Conservation (phyloP, 1,140 invertebrate species). For the Anthonomus grandis region DNA sequence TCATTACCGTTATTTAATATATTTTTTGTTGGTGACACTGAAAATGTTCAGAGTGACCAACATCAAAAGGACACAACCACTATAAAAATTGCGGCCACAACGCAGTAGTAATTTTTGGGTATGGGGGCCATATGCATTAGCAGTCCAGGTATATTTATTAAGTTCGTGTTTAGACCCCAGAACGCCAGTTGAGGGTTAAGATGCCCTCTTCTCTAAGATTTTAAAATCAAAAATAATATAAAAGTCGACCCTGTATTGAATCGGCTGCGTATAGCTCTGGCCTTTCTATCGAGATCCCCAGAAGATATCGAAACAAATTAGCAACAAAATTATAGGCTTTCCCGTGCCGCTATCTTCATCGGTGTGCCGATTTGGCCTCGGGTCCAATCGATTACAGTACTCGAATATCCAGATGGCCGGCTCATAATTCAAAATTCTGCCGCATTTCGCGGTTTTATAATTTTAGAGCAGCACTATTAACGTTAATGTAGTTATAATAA, state of each 20-base stretch:
- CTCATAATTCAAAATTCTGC: conserved; percentile 46
- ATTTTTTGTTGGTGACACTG: too few relatives aligned
- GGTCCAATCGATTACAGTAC: conserved; percentile 47
- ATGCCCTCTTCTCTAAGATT: too few relatives aligned
- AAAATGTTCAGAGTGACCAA: too few relatives aligned
- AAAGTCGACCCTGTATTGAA: conserved; percentile 15
- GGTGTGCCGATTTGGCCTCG: conserved; percentile 40
- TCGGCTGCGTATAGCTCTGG: conserved; percentile 23
- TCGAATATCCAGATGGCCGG: conserved; percentile 39
- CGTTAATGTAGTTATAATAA: conserved; percentile 32
- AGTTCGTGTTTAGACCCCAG: too few relatives aligned
- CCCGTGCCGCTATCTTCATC: conserved; percentile 48
- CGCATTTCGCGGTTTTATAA: conserved; percentile 44
- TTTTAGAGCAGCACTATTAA: conserved; percentile 42
- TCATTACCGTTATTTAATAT: too few relatives aligned
- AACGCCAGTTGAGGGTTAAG: too few relatives aligned
- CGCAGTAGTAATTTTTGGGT: too few relatives aligned
- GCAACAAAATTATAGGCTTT: conserved; percentile 49
- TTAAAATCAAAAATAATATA: background rate
- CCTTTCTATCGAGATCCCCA: conserved; percentile 34
- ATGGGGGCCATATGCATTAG: too few relatives aligned
- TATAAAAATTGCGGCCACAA: too few relatives aligned
- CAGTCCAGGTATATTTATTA: too few relatives aligned
- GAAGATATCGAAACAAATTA: conserved; percentile 48
- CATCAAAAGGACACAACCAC: too few relatives aligned